Base-by-base conservation (phyloP, 1,140 invertebrate genomes). In the Drosophila teissieri region DNA sequence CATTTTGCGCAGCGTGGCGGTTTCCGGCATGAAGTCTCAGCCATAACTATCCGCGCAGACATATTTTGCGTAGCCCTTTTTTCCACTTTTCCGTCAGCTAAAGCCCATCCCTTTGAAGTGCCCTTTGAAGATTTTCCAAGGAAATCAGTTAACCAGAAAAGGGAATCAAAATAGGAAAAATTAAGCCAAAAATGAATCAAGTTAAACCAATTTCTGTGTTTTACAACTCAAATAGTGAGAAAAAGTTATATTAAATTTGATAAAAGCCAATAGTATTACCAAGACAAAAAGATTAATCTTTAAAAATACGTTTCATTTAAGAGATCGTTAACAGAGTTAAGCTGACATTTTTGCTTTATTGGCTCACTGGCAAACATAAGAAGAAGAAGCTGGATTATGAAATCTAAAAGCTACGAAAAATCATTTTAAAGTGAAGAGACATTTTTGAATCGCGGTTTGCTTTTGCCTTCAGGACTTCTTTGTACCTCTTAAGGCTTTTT, bases 1-100 rank as follows among this genome's bases (percentile, higher is more conserved):
- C 74, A 75, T 78, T 82, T 81, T 82, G 69, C 45, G 79, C 79
- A 24, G 62, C 60, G 19, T 76, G 83, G 80, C 83, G 56, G 75
- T 52, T 82, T 76, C 64, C 75, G 84, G 61, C 62, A 51, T 60
- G 15, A 24, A 76, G 48, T 39, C 53, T 57, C 4, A 82, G 65
- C 69, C 75, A 49, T 83, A 77, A 80, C 63, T 67, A 73, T 84
- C 61, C 72, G 17, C 55, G 65, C 61, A 77, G 76, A 69, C 76
- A 80, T 67, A 84, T 84, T 84, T 83, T 62, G 54, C 51, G 2
- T 34, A 36, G 69, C 42, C 11, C 17, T 6, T 6, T 45, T 22
- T n/a, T 17, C 37, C 57, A 72, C 48, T 67, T 57, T 63, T 55
- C 37, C 11, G 39, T 12, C 31, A 56, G 51, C 36, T 48, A 22